Evolutionary conservation across 2,113 vertebrate genomes (phyloP).

Genomic region (Hiodon tergisus): DNA sequence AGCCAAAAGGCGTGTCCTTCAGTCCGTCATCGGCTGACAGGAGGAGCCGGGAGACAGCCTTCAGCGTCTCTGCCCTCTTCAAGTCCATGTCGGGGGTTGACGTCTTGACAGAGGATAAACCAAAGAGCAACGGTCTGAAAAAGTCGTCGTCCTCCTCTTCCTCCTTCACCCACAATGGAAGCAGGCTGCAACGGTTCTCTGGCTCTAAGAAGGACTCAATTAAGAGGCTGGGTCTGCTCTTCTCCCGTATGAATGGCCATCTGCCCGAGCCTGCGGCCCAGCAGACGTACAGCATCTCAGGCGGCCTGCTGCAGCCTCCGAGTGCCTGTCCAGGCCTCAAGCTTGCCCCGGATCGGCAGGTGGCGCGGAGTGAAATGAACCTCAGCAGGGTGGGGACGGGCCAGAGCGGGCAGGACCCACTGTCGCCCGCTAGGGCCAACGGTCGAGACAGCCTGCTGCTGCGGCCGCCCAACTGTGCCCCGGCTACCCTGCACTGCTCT

Average conservation of each 20-base stretch:
- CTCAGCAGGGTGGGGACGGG: conserved; percentile 67
- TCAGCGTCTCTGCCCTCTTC: conserved; percentile 70
- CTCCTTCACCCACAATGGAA: conserved; percentile 52
- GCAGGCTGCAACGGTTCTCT: conserved; percentile 63
- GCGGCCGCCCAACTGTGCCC: conserved; percentile 59
- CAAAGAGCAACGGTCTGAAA: conserved; percentile 71
- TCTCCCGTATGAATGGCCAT: conserved; percentile 78
- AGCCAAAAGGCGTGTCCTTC: conserved; percentile 37
- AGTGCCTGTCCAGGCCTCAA: conserved; percentile 71
- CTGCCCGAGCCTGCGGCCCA: conserved; percentile 50
- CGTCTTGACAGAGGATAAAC: conserved; percentile 55
- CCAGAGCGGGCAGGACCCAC: conserved; percentile 28
- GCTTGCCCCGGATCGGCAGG: conserved; percentile 52
- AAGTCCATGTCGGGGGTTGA: conserved; percentile 68
- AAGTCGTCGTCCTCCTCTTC: conserved; percentile 51
- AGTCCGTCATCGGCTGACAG: conserved; percentile 42
- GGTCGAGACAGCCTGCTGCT: conserved; percentile 61
- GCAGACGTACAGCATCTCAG: conserved; percentile 69
- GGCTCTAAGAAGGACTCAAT: conserved; percentile 74
- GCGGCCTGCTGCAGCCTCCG: conserved; percentile 70
- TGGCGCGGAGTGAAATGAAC: conserved; percentile 73
- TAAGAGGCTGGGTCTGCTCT: conserved; percentile 74
- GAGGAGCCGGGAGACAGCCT: conserved; percentile 57
- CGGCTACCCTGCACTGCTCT: conserved; percentile 72
- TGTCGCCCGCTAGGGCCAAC: conserved; percentile 45